phyloP scores from a whole-genome alignment of 2,113 vertebrate species.

The Procapra przewalskii region DNA sequence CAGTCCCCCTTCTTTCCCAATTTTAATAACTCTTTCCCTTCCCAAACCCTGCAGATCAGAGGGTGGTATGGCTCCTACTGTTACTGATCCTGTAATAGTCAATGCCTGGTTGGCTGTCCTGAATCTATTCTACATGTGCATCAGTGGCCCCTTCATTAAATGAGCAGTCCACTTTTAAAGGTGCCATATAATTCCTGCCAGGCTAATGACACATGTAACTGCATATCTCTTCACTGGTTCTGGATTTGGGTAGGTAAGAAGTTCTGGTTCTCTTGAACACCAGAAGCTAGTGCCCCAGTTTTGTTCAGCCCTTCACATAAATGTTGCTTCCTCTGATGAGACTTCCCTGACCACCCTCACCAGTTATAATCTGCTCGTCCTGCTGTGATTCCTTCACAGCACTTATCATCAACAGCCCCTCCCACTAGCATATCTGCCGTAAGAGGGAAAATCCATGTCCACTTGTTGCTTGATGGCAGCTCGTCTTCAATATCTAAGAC shows the following conservation, averaged over 20 bases:
- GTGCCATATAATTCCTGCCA: not conserved
- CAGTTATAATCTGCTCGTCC: not conserved
- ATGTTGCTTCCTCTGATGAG: not conserved
- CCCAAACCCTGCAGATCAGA: not conserved
- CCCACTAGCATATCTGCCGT: not conserved
- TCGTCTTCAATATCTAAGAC: not conserved
- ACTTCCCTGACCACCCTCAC: not conserved
- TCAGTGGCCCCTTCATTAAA: not conserved
- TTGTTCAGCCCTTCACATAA: not conserved
- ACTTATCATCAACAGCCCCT: not conserved
- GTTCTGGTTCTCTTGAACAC: not conserved
- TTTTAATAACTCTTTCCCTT: not conserved
- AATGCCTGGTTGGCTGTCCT: not conserved
- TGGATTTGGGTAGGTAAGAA: not conserved
- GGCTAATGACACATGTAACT: not conserved
- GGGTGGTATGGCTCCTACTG: rapidly evolving
- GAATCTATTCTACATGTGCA: not conserved
- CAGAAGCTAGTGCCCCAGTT: not conserved
- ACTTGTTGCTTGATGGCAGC: not conserved
- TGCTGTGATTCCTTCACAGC: not conserved
- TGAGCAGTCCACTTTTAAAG: not conserved
- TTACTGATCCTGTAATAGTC: not conserved
- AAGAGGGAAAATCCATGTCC: not conserved
- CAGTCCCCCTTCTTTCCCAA: not conserved
- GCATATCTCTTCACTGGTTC: not conserved